These are phyloP conservation scores for Terrapene triunguis DNA, from an alignment of 2,113 vertebrate species.

Conservation along the genomic window DNA sequence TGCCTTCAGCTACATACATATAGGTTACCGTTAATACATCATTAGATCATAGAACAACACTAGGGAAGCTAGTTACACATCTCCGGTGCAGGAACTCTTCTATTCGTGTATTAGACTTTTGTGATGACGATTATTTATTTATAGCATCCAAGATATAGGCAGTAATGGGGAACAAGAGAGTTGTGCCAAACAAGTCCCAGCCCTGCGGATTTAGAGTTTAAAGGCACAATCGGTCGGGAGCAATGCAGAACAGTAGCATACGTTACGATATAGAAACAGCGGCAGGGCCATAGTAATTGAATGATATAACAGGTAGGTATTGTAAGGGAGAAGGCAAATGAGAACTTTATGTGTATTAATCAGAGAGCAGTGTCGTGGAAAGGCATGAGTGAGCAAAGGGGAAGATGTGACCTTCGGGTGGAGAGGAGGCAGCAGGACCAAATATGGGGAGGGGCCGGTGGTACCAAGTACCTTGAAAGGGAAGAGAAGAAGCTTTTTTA, in stretches of 20 bases:
- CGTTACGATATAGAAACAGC: fast-evolving
- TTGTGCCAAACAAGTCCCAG: background rate
- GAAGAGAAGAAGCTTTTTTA: background rate
- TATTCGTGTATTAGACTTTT: background rate
- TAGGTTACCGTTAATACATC: background rate
- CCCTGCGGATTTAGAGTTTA: fast-evolving
- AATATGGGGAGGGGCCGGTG: fast-evolving
- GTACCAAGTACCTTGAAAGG: fast-evolving
- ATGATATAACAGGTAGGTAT: fast-evolving
- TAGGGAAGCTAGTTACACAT: background rate
- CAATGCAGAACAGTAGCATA: background rate
- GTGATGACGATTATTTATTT: fast-evolving
- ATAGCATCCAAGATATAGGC: background rate
- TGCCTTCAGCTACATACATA: background rate
- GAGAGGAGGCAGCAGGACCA: background rate
- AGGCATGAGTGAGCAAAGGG: background rate
- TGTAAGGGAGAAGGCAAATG: background rate
- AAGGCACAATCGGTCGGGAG: fast-evolving
- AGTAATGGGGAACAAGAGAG: fast-evolving
- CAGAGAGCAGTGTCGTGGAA: background rate
- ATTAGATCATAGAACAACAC: fast-evolving
- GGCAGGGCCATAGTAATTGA: fast-evolving
- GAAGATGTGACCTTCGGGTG: background rate
- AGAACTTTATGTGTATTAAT: background rate
- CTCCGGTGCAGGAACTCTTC: background rate